Percentiles rank a stretch among this genome's conserved stretches.
These are phyloP conservation scores for Prostheceraeus crozeri DNA, from an alignment of 2,888 invertebrate species.

Conservation along the genomic window DNA sequence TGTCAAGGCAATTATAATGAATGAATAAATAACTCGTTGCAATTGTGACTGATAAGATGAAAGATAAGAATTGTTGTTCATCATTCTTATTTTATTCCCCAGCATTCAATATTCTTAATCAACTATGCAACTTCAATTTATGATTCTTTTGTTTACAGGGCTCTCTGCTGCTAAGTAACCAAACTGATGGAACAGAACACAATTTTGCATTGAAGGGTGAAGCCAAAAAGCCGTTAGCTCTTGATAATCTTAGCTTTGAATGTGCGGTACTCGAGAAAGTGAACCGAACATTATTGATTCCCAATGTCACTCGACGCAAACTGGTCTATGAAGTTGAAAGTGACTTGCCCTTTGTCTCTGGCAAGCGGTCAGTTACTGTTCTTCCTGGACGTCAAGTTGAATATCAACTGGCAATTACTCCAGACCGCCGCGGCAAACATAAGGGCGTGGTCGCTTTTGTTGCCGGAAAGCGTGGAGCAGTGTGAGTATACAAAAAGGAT, in stretches of 20 bases:
- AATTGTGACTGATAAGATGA: too few relatives aligned
- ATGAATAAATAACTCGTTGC: too few relatives aligned
- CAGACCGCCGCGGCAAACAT: conserved; percentile 48
- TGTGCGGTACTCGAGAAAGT: conserved; percentile 45
- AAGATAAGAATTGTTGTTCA: too few relatives aligned
- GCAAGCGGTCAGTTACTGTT: conserved; percentile 47
- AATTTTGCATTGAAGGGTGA: conserved; percentile 49
- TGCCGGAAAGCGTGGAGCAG: conserved; percentile 43
- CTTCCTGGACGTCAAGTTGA: conserved; percentile 49
- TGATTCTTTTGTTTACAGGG: conserved; percentile 47
- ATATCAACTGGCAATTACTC: conserved; percentile 48
- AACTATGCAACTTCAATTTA: too few relatives aligned
- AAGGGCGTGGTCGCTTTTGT: conserved; percentile 54
- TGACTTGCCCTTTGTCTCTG: conserved; percentile 52
- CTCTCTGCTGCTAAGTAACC: conserved; percentile 49
- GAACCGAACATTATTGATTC: conserved; percentile 43
- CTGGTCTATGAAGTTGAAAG: conserved; percentile 53
- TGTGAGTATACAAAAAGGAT: too few relatives aligned
- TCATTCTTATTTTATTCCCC: too few relatives aligned
- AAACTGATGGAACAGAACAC: conserved; percentile 50
- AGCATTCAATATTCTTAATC: too few relatives aligned
- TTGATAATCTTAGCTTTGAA: conserved; percentile 50
- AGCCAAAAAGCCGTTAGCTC: conserved; percentile 52
- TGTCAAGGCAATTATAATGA: too few relatives aligned
- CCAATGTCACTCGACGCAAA: conserved; percentile 53